These are phyloP conservation scores for Betta splendens DNA, from an alignment of 2,797 vertebrate species.

Conservation along the genomic window DNA sequence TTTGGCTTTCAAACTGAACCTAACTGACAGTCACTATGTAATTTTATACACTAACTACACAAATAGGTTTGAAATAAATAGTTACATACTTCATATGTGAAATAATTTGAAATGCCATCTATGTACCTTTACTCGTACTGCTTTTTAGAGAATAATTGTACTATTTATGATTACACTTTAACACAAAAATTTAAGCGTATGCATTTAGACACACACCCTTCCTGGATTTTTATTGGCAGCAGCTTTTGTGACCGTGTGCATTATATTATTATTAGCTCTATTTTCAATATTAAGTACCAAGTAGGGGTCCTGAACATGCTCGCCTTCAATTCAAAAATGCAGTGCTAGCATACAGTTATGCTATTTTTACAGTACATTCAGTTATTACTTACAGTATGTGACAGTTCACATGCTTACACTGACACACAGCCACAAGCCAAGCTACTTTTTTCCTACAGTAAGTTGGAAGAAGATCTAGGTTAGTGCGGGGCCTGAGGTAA, in stretches of 20 bases:
- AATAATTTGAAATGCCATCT: too few species aligned
- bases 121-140: too few species aligned
- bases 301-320: too few species aligned
- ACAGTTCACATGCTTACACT: constrained; percentile 9
- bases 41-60: too few species aligned
- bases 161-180: too few species aligned
- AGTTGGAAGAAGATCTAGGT: constrained; percentile 57
- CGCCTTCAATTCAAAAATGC: background rate
- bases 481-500: constrained; percentile 45
- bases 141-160: too few species aligned
- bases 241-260: constrained; percentile 39
- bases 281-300: too few species aligned
- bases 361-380: background rate
- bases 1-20: constrained; percentile 1
- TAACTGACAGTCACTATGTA: constrained; percentile 25
- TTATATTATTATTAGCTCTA: too few species aligned
- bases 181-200: too few species aligned
- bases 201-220: constrained; percentile 11
- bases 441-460: constrained; percentile 33
- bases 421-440: constrained; percentile 47
- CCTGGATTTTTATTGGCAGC: constrained; percentile 15
- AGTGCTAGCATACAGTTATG: background rate
- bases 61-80: too few species aligned
- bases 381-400: constrained; percentile 1
- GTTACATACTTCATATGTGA: too few species aligned